phyloP scores from a whole-genome alignment of 2,888 invertebrate genomes.

The Phalangium opilio region DNA sequence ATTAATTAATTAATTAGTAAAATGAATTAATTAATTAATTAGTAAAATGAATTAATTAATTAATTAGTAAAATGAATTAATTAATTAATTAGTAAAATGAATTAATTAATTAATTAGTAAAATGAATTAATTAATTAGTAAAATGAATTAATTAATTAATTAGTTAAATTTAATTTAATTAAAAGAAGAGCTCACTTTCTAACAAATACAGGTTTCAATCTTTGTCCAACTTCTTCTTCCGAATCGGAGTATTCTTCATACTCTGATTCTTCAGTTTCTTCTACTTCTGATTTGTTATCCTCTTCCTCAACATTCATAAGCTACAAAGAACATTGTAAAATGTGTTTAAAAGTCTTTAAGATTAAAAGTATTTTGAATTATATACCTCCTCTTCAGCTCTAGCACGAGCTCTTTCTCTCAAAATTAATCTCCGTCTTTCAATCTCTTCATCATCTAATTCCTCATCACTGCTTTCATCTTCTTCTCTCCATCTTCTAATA shows the following conservation, averaged over 20 bases:
- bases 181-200: constrained; percentile 40
- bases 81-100: no score
- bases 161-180: no score
- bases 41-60: no score
- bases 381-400: neutral
- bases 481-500: constrained; percentile 20
- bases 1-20: no score
- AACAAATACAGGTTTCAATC: constrained; percentile 88
- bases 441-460: constrained; percentile 61
- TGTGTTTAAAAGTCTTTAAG: no score
- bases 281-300: constrained; percentile 36
- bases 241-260: constrained; percentile 60
- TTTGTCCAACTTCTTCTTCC: constrained; percentile 27
- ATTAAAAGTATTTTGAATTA: no score
- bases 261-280: constrained; percentile 32
- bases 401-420: neutral
- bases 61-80: no score
- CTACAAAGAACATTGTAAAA: constrained; percentile 23
- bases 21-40: no score
- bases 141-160: no score
- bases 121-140: no score
- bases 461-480: constrained; percentile 38
- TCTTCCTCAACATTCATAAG: constrained; percentile 53
- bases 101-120: no score
- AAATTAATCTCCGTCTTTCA: neutral